Conservation (phyloP, 1,140 invertebrate species). For the Leptinotarsa undecemlineata region DNA sequence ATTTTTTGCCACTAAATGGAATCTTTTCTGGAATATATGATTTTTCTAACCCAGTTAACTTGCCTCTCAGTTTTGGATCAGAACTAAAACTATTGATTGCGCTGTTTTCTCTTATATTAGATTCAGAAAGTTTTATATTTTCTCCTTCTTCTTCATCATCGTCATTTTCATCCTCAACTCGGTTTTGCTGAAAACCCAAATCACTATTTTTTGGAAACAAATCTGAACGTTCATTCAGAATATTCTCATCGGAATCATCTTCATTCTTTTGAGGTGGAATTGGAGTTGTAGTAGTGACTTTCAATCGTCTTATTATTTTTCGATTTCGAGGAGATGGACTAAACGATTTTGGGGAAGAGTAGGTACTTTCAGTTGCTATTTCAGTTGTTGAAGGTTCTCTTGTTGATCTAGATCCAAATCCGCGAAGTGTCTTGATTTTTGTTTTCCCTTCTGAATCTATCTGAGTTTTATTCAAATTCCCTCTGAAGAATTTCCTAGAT, state of each 20-base stretch:
- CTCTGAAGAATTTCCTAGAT: slow-evolving; percentile 24
- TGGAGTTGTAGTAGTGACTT: slow-evolving; percentile 32
- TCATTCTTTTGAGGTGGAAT: not conserved
- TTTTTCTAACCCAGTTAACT: slow-evolving; percentile 8
- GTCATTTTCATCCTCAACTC: slow-evolving; percentile 37
- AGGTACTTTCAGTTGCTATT: slow-evolving; percentile 13
- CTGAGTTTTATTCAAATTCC: not conserved
- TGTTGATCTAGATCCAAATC: slow-evolving; percentile 29
- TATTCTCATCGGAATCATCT: not conserved
- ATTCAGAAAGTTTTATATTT: slow-evolving; percentile 62
- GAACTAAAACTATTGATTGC: slow-evolving; percentile 40
- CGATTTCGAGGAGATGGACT: slow-evolving; percentile 29
- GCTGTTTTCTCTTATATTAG: slow-evolving; percentile 60
- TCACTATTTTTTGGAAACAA: not conserved
- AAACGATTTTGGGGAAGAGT: not conserved
- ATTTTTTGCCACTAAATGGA: not conserved
- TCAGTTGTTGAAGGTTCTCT: slow-evolving; percentile 24
- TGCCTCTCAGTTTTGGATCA: slow-evolving; percentile 41
- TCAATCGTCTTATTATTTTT: slow-evolving; percentile 44
- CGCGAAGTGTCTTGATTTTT: slow-evolving; percentile 29
- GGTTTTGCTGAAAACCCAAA: slow-evolving; percentile 17
- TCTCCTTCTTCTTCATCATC: slow-evolving; percentile 56
- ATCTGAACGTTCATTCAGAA: no score
- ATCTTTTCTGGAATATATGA: slow-evolving; percentile 24
- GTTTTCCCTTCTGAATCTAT: not conserved